Base-by-base conservation (phyloP, 2,888 invertebrate genomes). In the Diarsia brunnea region DNA sequence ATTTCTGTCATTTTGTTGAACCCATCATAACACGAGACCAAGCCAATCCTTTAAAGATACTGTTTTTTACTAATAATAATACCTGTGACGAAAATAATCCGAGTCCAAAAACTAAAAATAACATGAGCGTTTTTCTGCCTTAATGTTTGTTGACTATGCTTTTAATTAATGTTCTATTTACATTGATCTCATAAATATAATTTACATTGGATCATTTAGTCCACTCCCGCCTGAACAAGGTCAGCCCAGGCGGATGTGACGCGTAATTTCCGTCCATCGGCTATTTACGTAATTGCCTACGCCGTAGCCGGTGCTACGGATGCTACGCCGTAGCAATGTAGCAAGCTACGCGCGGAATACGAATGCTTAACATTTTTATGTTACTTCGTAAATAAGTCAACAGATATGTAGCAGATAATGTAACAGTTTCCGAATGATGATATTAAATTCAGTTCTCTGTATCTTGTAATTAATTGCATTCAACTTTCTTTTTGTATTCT, bases 271-370 rank as follows among this genome's bases (percentile, higher is more conserved):
- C 85, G 77, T 71, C 79, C 69, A 78, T 75, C 80, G 67, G 77
- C 69, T 68, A 83, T 82, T 84, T 78, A 65, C 73, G 73, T 79
- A 84, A 84, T 87, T 78, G 86, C 79, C 81, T 87, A 87, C 85
- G 81, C 63, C 79, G 85, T 87, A 85, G 79, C 65, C 11, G 31
- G 31, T 45, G 74, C 84, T 86, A 88, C 84, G 84, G 82, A 7
- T 1, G 55, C 75, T 75, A 74, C 66, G 49, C 21, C 63, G 73
- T 70, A 79, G 82, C 71, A 24, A 58, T 45, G 60, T 73, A 75
- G 43, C 43, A 16, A 63, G 64, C 69, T 75, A 73, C 83, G 58
- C 53, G 55, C 51, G 61, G 68, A 53, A 72, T 72, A 83, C 72
- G 49, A 73, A 73, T 69, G 1, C 24, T 16, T n/a, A 53, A 43